phyloP scores from a whole-genome alignment of 2,113 vertebrate species.

The Todiramphus saurophagus region DNA sequence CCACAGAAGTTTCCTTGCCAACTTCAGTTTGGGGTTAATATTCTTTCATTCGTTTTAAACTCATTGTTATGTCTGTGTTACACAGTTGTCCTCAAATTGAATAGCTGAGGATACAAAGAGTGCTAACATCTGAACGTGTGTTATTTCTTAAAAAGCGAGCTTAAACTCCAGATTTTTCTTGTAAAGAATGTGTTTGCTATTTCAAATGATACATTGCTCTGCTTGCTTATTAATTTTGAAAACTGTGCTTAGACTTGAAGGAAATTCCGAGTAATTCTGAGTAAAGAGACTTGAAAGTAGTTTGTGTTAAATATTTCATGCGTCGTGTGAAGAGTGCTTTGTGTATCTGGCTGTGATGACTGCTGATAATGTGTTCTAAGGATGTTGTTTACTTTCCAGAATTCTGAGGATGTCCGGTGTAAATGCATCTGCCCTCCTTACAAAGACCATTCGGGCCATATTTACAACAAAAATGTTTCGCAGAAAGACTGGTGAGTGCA shows the following conservation, averaged over 20 bases:
- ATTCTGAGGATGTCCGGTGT: slow-evolving; percentile 92
- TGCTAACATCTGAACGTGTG: background rate
- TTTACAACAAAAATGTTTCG: slow-evolving; percentile 96
- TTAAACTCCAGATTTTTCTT: background rate
- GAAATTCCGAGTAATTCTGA: background rate
- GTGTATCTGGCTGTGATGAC: background rate
- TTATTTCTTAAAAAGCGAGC: background rate
- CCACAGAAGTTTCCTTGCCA: background rate
- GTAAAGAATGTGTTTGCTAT: background rate
- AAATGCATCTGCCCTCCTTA: slow-evolving; percentile 99
- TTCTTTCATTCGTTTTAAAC: background rate
- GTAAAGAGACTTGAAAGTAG: background rate
- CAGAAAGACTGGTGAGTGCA: slow-evolving; percentile 95
- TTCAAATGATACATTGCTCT: background rate
- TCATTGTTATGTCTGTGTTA: background rate
- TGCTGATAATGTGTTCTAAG: background rate
- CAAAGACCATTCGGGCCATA: slow-evolving; percentile 87
- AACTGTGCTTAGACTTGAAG: background rate
- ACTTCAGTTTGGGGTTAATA: background rate
- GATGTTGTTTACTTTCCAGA: slow-evolving; percentile 75
- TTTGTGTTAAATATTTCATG: background rate
- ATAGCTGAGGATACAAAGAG: background rate
- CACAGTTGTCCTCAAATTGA: background rate
- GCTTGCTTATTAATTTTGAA: background rate
- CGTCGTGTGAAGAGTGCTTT: background rate